Base-by-base conservation (phyloP, 2,797 vertebrate genomes). In the Pitangus sulphuratus region DNA sequence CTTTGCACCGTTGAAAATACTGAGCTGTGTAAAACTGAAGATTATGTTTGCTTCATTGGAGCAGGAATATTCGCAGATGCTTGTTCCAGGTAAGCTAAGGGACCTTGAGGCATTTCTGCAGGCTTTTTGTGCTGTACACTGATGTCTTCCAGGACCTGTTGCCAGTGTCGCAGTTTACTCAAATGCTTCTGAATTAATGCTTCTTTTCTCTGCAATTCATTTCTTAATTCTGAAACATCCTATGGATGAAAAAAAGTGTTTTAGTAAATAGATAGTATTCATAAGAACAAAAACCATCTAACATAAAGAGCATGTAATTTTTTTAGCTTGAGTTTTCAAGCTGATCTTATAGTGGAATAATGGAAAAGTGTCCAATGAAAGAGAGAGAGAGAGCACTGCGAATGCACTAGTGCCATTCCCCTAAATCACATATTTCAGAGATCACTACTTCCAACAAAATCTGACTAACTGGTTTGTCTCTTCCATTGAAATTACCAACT, bases 211-310 rank as follows among this genome's bases (percentile, higher is more conserved):
- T 99, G 99, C 9, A 99, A 95, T 92, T 99, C 99, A 70, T 99
- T 99, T 93, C 98, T 99, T 60, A 99, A 98, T 89, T 99, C 99
- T 17, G 99, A 99, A 89, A 99, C 98, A 91, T 99, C 99, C 99
- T 99, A 31, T 1, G 31, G 60, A 56, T 78, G 50, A 95, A 72
- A 80, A 86, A 26, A 20, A 1, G 9, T 12, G 3, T 48, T n/a
- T 89, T 65, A 89, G 25, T 65, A 72, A 70, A 75, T 1, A 33
- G 37, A 37, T 1, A 66, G 15, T 17, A 54, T 53, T 42, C 22
- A 7, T 15, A 54, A 72, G 15, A 72, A 42, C 30, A 87, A 42
- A 28, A 85, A 51, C 2, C 16, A 39, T 22, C 44, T 35, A 13
- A 16, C 7, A 65, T 12, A 56, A 62, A 71, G 5, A 48, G 3